Base-by-base conservation (phyloP, 2,888 invertebrate genomes). In the Hetaerina titia region DNA sequence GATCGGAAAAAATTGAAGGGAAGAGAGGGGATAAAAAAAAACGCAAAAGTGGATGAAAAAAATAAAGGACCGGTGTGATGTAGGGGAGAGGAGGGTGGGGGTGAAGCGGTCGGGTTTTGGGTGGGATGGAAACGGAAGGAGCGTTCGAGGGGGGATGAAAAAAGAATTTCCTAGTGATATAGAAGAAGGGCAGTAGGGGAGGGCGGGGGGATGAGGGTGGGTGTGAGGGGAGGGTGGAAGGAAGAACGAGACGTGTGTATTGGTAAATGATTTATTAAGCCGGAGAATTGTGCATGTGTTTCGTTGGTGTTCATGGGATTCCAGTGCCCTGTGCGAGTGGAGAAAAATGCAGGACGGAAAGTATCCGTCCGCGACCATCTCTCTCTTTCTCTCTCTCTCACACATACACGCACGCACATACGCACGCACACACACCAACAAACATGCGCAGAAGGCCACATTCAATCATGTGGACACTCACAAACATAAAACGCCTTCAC, bases 201-300 rank as follows among this genome's bases (percentile, higher is more conserved):
- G 60, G 60, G 60, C 17, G 60, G 60, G 60, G 60, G 5, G 17
- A 4, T 60, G 11, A 15, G 60, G 60, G 5, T 1, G 60, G 60
- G 45, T 45, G 45, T 17, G 60, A 17, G 60, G 17, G 11, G 60
- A 60, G 60, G 60, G 2, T 60, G 60, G 60, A 15, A 60, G 60
- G 60, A 60, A 17, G 60, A 5, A 60, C 60, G 58, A 60, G 90
- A 58, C 60, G 60, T 58, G 22, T 90, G 90, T 90, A 90, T 90
- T 90, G 90, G 90, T 57, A 90, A 90, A 90, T 90, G 90, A 90
- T 90, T 90, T 90, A 90, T 90, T 90, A 90, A 90, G 60, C n/a
- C 58, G 25, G 58, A 60, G 60, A n/a, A 58, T 22, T 22, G 56
- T 22, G 56, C 25, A 58, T 90, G 58, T 90, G 60, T 90, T 60